Evolutionary conservation across 2,797 vertebrate genomes (phyloP).

Genomic region (Centropyge bicolor): DNA sequence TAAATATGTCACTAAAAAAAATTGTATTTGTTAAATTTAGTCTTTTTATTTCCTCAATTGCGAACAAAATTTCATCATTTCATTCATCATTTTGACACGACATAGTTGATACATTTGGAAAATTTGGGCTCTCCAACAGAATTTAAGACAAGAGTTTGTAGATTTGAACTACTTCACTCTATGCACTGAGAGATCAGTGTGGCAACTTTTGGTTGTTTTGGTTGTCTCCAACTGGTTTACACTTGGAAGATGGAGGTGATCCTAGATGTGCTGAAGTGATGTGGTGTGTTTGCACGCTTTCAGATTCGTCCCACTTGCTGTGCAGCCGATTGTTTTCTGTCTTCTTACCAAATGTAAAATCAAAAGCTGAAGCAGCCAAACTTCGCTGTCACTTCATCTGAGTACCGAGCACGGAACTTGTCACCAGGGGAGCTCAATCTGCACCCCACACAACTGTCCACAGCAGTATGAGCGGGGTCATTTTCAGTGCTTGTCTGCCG

Average conservation of each 20-base stretch:
- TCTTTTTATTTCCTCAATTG: too few species aligned
- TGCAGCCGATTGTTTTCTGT: constrained; percentile 39
- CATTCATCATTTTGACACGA: too few species aligned
- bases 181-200: neutral
- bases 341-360: constrained; percentile 26
- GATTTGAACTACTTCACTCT: neutral
- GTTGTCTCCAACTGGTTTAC: constrained; percentile 37
- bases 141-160: neutral
- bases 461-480: constrained; percentile 32
- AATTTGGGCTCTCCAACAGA: neutral
- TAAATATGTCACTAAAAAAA: too few species aligned
- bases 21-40: too few species aligned
- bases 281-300: constrained; percentile 47
- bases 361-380: constrained; percentile 29
- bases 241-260: constrained; percentile 48
- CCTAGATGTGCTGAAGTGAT: neutral
- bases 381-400: constrained; percentile 14
- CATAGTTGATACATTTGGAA: neutral
- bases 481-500: constrained; percentile 38
- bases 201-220: constrained; percentile 28
- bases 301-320: constrained; percentile 48
- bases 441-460: constrained; percentile 27
- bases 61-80: too few species aligned
- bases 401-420: constrained; percentile 3
- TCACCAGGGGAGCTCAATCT: neutral